These are phyloP conservation scores for Melanerpes aurifrons DNA, from an alignment of 2,113 vertebrate species.

Conservation along the genomic window DNA sequence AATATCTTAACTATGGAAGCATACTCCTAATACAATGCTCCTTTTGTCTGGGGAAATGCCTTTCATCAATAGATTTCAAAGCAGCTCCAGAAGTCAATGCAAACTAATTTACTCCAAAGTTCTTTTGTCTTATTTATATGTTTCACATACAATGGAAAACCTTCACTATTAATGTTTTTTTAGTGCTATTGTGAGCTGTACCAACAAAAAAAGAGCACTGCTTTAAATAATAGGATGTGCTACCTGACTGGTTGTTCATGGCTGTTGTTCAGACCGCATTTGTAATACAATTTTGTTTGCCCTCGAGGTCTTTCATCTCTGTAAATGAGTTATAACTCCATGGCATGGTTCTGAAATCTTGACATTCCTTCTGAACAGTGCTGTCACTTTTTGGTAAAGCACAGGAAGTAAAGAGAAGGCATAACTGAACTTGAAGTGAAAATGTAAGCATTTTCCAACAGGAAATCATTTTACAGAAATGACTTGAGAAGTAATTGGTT, in stretches of 20 bases:
- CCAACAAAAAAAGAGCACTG: not conserved
- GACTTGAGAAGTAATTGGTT: not conserved
- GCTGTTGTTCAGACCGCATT: conserved; percentile 9
- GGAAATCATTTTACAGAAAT: not conserved
- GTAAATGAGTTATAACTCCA: not conserved
- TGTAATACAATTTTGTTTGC: not conserved
- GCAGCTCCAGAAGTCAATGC: conserved; percentile 8
- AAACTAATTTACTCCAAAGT: not conserved
- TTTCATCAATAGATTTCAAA: conserved; percentile 37
- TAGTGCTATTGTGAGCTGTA: not conserved
- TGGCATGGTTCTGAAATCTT: conserved; percentile 10
- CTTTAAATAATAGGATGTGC: conserved; percentile 9
- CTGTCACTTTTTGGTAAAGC: conserved; percentile 36
- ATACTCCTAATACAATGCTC: not conserved
- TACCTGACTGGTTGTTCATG: conserved; percentile 11
- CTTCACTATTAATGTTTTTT: not conserved
- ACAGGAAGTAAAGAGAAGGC: not conserved
- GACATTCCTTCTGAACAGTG: not conserved
- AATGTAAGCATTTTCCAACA: conserved; percentile 8
- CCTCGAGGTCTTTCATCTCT: not conserved
- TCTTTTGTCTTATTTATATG: not conserved
- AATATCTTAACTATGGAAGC: not conserved
- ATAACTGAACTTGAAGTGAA: conserved; percentile 12
- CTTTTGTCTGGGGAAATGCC: not conserved
- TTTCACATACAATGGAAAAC: not conserved